phyloP scores from a whole-genome alignment of 2,888 invertebrate genomes.

The Gandaritis pyraliata region DNA sequence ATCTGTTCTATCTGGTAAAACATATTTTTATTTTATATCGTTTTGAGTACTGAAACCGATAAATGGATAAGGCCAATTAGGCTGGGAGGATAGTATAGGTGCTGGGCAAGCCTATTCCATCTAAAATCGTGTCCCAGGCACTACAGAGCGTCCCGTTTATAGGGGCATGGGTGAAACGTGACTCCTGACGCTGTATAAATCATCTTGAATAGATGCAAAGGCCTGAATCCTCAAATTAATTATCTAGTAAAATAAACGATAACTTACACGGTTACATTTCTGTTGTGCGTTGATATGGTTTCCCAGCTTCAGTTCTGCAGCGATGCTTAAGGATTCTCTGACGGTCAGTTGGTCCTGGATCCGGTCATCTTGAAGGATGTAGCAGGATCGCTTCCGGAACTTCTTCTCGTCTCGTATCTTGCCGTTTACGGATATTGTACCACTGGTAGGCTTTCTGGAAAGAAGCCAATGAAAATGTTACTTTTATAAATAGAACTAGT shows the following conservation, averaged over 20 bases:
- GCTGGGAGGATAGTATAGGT: too few relatives aligned
- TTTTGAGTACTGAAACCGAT: too few relatives aligned
- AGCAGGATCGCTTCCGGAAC: conserved; percentile 91
- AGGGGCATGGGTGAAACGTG: too few relatives aligned
- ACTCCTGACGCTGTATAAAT: too few relatives aligned
- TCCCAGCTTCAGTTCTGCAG: conserved; percentile 94
- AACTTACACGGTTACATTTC: conserved; percentile 87
- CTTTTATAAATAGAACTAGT: too few relatives aligned
- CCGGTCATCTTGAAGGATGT: conserved; percentile 95
- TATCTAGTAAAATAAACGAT: background rate
- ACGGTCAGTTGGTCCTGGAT: conserved; percentile 93
- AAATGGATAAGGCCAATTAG: too few relatives aligned
- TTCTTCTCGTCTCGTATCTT: conserved; percentile 86
- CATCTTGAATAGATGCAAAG: too few relatives aligned
- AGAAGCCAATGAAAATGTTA: background rate
- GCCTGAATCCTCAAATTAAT: too few relatives aligned
- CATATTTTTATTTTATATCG: background rate
- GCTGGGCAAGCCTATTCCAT: too few relatives aligned
- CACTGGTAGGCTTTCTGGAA: conserved; percentile 81
- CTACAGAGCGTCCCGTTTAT: too few relatives aligned
- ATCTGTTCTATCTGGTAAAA: conserved; percentile 89
- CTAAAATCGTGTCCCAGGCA: too few relatives aligned
- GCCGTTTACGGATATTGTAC: conserved; percentile 90
- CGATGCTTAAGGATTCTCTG: conserved; percentile 92
- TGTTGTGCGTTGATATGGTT: conserved; percentile 84